phyloP scores from a whole-genome alignment of 2,113 vertebrate genomes.

The Bubo scandiacus region DNA sequence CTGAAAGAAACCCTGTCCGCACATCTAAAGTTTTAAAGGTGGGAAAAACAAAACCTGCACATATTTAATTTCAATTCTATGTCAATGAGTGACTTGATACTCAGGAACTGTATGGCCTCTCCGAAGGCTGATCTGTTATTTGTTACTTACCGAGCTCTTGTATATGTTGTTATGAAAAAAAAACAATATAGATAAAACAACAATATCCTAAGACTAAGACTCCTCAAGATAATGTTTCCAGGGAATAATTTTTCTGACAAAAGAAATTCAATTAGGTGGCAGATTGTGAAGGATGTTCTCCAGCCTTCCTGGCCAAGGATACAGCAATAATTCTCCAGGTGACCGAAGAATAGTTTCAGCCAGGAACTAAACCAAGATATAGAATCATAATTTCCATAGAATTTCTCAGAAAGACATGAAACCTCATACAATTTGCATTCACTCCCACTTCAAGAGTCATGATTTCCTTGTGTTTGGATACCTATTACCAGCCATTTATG shows the following conservation, averaged over 20 bases:
- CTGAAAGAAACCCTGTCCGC: background rate
- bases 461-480: background rate
- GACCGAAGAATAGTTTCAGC: background rate
- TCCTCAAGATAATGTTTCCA: background rate
- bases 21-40: background rate
- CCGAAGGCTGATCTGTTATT: background rate
- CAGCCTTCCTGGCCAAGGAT: background rate
- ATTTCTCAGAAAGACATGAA: background rate
- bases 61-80: background rate
- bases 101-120: background rate
- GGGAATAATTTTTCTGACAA: background rate
- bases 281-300: background rate
- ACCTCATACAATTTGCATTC: background rate
- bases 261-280: background rate
- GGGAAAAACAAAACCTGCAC: background rate
- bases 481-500: background rate
- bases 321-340: background rate
- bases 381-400: background rate
- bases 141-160: background rate
- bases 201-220: background rate
- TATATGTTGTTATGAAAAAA: too few relatives aligned
- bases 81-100: background rate
- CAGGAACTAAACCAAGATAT: background rate
- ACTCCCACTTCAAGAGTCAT: background rate
- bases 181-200: background rate